These are phyloP conservation scores for Clitarchus hookeri DNA, from an alignment of 2,888 invertebrate genomes.

Conservation along the genomic window DNA sequence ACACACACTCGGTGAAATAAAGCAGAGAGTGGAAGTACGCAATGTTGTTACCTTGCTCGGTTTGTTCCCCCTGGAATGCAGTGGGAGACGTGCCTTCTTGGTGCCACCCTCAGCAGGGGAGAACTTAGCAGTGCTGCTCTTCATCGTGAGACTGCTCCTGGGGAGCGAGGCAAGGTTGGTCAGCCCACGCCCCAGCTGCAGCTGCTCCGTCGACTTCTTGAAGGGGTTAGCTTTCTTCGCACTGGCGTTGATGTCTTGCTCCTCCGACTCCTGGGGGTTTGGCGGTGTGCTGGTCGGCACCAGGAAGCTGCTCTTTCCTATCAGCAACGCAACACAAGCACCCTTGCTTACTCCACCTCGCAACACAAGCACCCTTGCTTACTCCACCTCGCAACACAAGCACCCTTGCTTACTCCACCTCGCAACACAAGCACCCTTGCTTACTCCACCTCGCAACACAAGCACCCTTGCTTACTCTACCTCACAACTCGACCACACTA, in stretches of 20 bases:
- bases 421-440: no score
- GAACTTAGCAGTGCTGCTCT: not conserved
- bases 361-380: no score
- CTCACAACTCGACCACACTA: no score
- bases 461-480: no score
- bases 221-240: constrained; percentile 56
- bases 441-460: no score
- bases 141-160: constrained; percentile 2
- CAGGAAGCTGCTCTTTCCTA: not conserved
- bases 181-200: constrained; percentile 45
- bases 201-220: constrained; percentile 56
- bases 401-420: no score
- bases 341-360: no score
- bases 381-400: no score
- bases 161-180: constrained; percentile 16
- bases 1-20: no score
- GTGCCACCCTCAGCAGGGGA: not conserved
- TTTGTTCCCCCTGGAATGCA: not conserved
- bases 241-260: constrained; percentile 21
- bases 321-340: no score
- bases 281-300: not conserved
- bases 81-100: no score
- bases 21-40: no score
- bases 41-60: not conserved
- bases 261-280: constrained; percentile 47